Percentiles rank a stretch among this genome's conserved stretches.
These are phyloP conservation scores for Florisuga fusca DNA, from an alignment of 2,797 vertebrate species.

Conservation along the genomic window DNA sequence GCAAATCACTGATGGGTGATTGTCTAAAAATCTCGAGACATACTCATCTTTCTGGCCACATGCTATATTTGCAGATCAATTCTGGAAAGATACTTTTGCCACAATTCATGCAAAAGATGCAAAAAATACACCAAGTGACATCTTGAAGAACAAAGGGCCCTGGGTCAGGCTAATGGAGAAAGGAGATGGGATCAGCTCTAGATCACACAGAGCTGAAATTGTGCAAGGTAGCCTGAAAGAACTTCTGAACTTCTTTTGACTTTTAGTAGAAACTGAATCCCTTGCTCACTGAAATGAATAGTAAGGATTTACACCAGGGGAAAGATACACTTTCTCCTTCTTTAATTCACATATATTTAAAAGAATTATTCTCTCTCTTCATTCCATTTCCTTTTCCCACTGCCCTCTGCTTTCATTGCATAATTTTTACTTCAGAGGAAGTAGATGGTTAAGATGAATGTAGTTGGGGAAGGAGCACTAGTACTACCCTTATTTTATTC, in stretches of 20 bases:
- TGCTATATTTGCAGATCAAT: too few relatives aligned
- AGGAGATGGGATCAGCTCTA: neutral
- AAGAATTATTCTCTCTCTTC: neutral
- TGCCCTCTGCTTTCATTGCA: neutral
- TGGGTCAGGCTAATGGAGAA: neutral
- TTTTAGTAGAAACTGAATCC: neutral
- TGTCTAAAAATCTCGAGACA: too few relatives aligned
- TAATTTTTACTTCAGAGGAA: neutral
- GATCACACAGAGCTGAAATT: neutral
- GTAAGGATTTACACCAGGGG: rapidly evolving
- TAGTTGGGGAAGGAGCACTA: neutral
- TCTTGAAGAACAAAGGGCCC: neutral
- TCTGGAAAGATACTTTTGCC: too few relatives aligned
- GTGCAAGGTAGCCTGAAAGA: neutral
- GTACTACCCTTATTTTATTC: neutral
- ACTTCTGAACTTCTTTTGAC: neutral
- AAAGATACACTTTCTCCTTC: neutral
- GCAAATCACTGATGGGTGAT: neutral
- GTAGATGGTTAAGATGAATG: neutral
- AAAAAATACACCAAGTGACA: too few relatives aligned
- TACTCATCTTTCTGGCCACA: too few relatives aligned
- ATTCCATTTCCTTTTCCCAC: neutral
- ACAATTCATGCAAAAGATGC: too few relatives aligned
- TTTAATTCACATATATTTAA: neutral
- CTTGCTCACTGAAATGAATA: neutral